phyloP scores from a whole-genome alignment of 2,888 invertebrate genomes.

The Tipula unca region DNA sequence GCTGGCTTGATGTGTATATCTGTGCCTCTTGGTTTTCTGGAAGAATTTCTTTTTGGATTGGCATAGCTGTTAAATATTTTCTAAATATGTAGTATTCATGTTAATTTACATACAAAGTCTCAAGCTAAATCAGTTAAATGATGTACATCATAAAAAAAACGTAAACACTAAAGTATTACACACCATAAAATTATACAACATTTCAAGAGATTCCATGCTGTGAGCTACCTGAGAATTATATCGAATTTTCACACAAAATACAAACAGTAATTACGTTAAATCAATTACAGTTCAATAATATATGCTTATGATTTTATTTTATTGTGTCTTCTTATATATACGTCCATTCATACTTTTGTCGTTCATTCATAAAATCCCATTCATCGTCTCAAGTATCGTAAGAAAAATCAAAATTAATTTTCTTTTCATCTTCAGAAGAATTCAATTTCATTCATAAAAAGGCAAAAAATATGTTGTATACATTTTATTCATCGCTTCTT shows the following conservation, averaged over 20 bases:
- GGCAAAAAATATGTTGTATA: neutral
- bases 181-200: neutral
- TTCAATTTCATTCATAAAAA: neutral
- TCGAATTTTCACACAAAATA: neutral
- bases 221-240: neutral
- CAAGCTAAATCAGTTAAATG: too few species aligned
- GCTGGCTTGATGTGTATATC: too few species aligned
- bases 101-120: too few species aligned
- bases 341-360: neutral
- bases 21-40: too few species aligned
- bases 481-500: neutral
- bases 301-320: neutral
- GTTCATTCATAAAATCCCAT: neutral
- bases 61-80: too few species aligned
- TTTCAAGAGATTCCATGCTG: neutral
- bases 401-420: neutral
- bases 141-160: too few species aligned
- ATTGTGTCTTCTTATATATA: neutral
- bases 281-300: neutral
- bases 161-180: too few species aligned
- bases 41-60: too few species aligned
- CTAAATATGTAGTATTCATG: too few species aligned
- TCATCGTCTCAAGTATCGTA: neutral
- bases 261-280: neutral
- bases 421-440: neutral